phyloP scores from a whole-genome alignment of 2,113 vertebrate species.

The Thalassarche chlororhynchos region DNA sequence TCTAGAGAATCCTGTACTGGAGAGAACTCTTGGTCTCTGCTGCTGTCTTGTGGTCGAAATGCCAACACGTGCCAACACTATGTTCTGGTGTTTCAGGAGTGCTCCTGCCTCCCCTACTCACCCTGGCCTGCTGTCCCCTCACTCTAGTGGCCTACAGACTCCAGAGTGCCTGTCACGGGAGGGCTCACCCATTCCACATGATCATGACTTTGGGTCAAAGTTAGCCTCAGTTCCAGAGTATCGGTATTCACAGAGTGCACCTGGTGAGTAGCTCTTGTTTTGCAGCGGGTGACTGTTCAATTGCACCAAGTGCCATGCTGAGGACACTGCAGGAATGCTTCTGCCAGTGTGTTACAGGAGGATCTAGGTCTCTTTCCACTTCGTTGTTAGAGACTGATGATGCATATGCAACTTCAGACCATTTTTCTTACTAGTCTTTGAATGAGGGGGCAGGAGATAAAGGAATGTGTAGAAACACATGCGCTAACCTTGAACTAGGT shows the following conservation, averaged over 20 bases:
- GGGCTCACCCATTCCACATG: constrained; percentile 92
- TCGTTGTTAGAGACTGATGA: neutral
- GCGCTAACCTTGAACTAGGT: neutral
- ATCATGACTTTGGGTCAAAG: constrained; percentile 92
- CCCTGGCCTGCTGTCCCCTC: constrained; percentile 92
- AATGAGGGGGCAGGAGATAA: neutral
- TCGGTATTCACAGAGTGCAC: constrained; percentile 95
- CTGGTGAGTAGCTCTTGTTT: constrained; percentile 79
- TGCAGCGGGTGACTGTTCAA: neutral
- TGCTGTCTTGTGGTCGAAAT: neutral
- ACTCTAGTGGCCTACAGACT: constrained; percentile 94
- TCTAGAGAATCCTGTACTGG: neutral
- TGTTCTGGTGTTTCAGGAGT: constrained; percentile 79
- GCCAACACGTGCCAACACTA: neutral
- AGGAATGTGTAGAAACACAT: neutral
- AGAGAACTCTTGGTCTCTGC: neutral
- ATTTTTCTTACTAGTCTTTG: neutral
- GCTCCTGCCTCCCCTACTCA: constrained; percentile 97
- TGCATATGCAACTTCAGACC: neutral
- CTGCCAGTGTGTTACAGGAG: neutral
- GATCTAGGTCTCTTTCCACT: neutral
- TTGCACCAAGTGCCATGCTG: neutral
- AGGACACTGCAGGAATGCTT: neutral
- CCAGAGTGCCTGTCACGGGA: constrained; percentile 96
- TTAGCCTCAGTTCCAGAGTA: constrained; percentile 94